Evolutionary conservation across 2,888 invertebrate genomes (phyloP).

Genomic region (Zhuqinia jingwanae): DNA sequence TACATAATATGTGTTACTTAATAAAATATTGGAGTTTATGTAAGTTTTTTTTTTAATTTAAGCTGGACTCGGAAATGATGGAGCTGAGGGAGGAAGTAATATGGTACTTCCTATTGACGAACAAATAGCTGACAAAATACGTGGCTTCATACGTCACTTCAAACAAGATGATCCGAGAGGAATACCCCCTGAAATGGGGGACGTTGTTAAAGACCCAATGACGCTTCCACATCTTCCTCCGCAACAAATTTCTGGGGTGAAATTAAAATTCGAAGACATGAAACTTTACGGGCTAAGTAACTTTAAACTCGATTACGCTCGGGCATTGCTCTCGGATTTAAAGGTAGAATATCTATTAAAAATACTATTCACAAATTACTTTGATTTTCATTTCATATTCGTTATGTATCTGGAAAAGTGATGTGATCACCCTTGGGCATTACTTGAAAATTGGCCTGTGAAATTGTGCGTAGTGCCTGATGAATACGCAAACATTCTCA

Average conservation of each 20-base stretch:
- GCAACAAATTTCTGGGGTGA: constrained; percentile 86
- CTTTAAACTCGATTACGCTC: constrained; percentile 87
- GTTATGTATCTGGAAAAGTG: constrained; percentile 19
- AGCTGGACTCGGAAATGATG: not conserved
- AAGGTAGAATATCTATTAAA: constrained; percentile 85
- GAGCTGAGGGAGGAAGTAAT: not conserved
- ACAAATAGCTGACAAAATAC: constrained; percentile 87
- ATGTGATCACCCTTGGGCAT: not conserved
- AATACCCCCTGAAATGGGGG: constrained; percentile 79
- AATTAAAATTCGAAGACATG: constrained; percentile 87
- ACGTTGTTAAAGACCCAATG: constrained; percentile 90
- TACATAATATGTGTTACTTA: not conserved
- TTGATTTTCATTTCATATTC: no score
- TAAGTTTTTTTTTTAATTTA: not conserved
- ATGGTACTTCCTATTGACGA: constrained; percentile 82
- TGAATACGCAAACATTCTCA: not conserved
- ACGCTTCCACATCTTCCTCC: constrained; percentile 87
- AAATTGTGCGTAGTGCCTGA: not conserved
- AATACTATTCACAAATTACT: no score
- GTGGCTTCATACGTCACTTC: constrained; percentile 88
- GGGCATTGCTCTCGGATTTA: constrained; percentile 88
- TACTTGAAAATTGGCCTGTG: not conserved
- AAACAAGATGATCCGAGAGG: constrained; percentile 87
- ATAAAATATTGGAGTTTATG: no score
- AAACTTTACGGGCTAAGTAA: constrained; percentile 89